Evolutionary conservation across 2,113 vertebrate species (phyloP), one percentile per base, ranked within the genome.

Genomic region (Oxygymnocypris stewartii): DNA sequence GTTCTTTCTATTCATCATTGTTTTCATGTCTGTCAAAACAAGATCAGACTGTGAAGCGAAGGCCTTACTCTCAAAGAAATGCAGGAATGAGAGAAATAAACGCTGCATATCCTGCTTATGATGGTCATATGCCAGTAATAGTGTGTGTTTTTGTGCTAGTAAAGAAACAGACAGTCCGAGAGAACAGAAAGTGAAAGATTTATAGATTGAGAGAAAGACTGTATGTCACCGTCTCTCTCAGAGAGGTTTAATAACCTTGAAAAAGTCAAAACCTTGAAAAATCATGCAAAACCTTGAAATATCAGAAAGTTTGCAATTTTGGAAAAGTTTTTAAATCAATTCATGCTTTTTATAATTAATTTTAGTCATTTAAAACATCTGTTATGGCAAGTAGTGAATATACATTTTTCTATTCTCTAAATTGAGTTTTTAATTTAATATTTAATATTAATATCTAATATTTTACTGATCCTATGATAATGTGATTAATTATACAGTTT

Each of bases 91-190:
- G 59, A 61, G 37, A 40, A 44, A 57, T 83, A 54, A 79, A 79
- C 59, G 63, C 13, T 10, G 69, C 51, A 69, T 42, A 37, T 85
- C 82, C 61, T 88, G 79, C 79, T 86, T 73, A 12, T 77, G 10
- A 63, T 85, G 78, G 71, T 57, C 6, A 59, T n/a, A 42, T 14
- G n/a, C 59, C 9, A 76, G 31, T 28, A n/a, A 37, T 7, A 65
- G n/a, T 44, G 13, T 28, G 28, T 76, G 9, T 3, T 16, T 69
- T 9, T 59, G 20, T 18, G 57, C 25, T 20, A 47, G 11, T 69
- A 78, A 77, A 79, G 75, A 71, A 20, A 71, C 65, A 35, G 65
- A 35, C 16, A 20, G 67, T 40, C 54, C 16, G 57, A 59, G 57
- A 59, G 8, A 59, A 23, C 57, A 59, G 57, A 59, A 59, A 59